These are phyloP conservation scores for Panthera leo DNA, from an alignment of 2,113 vertebrate genomes.

Conservation along the genomic window DNA sequence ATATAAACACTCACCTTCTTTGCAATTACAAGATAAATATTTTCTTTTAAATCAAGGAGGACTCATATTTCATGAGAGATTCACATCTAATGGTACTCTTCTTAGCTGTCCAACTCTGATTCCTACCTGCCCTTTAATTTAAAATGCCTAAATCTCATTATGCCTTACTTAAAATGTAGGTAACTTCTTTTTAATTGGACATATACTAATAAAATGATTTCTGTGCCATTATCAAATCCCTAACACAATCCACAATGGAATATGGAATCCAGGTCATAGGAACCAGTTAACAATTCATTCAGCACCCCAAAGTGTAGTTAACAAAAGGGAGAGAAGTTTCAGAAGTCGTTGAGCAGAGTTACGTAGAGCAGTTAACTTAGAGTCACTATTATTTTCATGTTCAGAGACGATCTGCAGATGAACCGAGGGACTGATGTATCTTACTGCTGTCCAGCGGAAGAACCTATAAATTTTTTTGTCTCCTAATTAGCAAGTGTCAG, in stretches of 20 bases:
- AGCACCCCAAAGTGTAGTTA: neutral
- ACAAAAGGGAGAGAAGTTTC: constrained; percentile 5
- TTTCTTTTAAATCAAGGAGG: constrained; percentile 47
- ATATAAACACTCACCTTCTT: neutral
- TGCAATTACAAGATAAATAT: constrained; percentile 37
- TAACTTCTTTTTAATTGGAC: constrained; percentile 63
- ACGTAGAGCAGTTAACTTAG: neutral
- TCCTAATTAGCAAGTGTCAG: neutral
- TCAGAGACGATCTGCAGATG: neutral
- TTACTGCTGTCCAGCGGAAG: neutral
- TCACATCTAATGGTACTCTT: too few species aligned
- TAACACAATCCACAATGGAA: constrained; percentile 46
- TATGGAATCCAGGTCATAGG: constrained; percentile 52
- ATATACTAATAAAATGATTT: constrained; percentile 54
- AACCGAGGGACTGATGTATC: neutral
- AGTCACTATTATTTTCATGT: neutral
- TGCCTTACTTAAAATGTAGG: constrained; percentile 42
- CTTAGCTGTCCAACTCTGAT: neutral
- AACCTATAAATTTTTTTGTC: neutral
- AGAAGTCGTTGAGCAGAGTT: neutral
- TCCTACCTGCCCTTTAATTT: constrained; percentile 56
- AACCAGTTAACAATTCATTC: constrained; percentile 24
- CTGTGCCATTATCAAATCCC: constrained; percentile 25
- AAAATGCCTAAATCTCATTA: constrained; percentile 56
- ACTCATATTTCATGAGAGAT: neutral